A percentile compares a stretch with the other conserved stretches of the same genome.
Evolutionary conservation across 1,140 invertebrate genomes (phyloP).

Genomic region (Drosophila elegans): DNA sequence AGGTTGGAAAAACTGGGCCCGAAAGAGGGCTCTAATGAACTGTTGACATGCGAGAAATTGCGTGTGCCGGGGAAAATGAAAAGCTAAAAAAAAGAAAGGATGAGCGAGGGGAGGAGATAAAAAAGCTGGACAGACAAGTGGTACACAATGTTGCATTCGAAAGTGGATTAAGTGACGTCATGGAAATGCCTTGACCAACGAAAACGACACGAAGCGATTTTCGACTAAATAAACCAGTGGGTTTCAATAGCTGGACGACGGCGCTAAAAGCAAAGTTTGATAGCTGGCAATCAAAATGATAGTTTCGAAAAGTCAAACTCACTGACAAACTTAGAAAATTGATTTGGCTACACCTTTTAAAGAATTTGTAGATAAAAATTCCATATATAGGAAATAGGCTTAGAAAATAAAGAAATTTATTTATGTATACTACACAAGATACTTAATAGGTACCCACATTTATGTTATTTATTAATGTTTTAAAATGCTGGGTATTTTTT

Average conservation of each 20-base stretch:
- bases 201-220: conserved; percentile 48
- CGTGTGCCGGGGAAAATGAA: conserved; percentile 60
- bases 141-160: conserved; percentile 68
- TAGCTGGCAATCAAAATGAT: conserved; percentile 44
- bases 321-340: conserved; percentile 24
- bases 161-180: conserved; percentile 78
- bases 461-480: no score
- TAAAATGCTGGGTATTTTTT: no score
- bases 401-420: no score
- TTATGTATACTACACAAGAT: no score
- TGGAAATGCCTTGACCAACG: conserved; percentile 60
- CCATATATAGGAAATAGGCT: not conserved
- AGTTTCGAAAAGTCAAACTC: conserved; percentile 15
- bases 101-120: not conserved
- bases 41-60: conserved; percentile 78
- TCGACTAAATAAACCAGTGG: conserved; percentile 40
- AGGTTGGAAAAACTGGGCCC: conserved; percentile 17
- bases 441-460: no score
- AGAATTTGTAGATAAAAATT: not conserved
- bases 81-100: conserved; percentile 18
- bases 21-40: conserved; percentile 64
- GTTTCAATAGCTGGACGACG: conserved; percentile 29
- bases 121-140: conserved; percentile 63
- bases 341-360: conserved; percentile 2
- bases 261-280: conserved; percentile 45